Evolutionary conservation across 92 coral and sea anemone species (phyloP).

Genomic region (Parazoanthus swiftii): DNA sequence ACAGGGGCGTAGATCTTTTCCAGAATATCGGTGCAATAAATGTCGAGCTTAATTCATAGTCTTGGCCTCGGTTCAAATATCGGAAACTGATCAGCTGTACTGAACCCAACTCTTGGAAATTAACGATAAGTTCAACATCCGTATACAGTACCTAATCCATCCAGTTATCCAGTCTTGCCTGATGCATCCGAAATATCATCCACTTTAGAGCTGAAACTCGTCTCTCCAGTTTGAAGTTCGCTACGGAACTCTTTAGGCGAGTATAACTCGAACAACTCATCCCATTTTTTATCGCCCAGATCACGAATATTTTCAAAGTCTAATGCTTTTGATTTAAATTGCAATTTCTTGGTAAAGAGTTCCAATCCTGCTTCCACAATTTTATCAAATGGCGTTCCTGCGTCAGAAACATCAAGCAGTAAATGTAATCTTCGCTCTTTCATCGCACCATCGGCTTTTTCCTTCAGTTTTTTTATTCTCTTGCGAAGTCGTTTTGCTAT

Average conservation of each 20-base stretch:
- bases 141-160: no score
- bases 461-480: conserved; percentile 2
- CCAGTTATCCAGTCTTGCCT: not conserved
- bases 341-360: conserved; percentile 24
- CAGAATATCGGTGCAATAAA: not conserved
- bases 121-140: not conserved
- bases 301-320: conserved; percentile 43
- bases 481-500: conserved; percentile 17
- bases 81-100: not conserved
- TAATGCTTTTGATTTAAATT: conserved; percentile 26
- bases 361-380: conserved; percentile 22
- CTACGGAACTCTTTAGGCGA: conserved; percentile 1
- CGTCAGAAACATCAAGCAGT: conserved; percentile 8
- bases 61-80: not conserved
- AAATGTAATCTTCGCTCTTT: not conserved
- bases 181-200: not conserved
- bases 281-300: conserved; percentile 24
- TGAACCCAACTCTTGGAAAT: not conserved
- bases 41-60: not conserved
- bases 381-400: conserved; percentile 22
- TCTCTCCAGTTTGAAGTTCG: not conserved
- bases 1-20: not conserved
- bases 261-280: conserved; percentile 20
- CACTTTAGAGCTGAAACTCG: not conserved
- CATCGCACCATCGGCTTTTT: conserved; percentile 24